Percentiles rank a stretch among this genome's conserved stretches.
phyloP scores from a whole-genome alignment of 2,888 invertebrate genomes.

The Drepana falcataria region DNA sequence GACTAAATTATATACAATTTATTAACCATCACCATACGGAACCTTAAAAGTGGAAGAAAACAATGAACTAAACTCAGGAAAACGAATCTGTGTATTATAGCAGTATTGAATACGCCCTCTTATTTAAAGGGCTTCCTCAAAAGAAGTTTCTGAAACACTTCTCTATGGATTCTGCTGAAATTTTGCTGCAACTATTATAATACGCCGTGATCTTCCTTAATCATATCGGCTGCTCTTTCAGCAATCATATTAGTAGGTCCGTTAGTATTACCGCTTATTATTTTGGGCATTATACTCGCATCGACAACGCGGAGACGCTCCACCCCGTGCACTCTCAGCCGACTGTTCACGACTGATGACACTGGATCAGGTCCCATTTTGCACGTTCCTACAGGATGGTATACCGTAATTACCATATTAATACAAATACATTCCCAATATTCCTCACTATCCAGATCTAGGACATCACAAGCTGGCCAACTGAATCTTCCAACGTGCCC shows the following conservation, averaged over 20 bases:
- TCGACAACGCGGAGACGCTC: conserved; percentile 83
- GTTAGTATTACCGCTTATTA: conserved; percentile 88
- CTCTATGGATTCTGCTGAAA: too few relatives aligned
- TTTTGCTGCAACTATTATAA: too few relatives aligned
- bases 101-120: too few relatives aligned
- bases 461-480: conserved; percentile 34
- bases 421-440: conserved; percentile 53
- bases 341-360: conserved; percentile 65
- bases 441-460: conserved; percentile 27
- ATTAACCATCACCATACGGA: too few relatives aligned
- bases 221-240: conserved; percentile 85
- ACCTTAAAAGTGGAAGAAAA: too few relatives aligned
- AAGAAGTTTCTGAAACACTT: too few relatives aligned
- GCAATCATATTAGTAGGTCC: conserved; percentile 89
- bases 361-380: conserved; percentile 72
- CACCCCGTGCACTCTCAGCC: conserved; percentile 81
- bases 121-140: too few relatives aligned
- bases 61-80: too few relatives aligned
- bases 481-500: conserved; percentile 33
- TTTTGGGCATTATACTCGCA: conserved; percentile 87
- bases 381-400: conserved; percentile 83
- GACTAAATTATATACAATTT: too few relatives aligned
- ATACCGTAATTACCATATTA: conserved; percentile 72
- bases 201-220: conserved; percentile 66
- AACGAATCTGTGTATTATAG: too few relatives aligned